Evolutionary conservation across 2,113 vertebrate genomes (phyloP).

Genomic region (Callionymus lyra): DNA sequence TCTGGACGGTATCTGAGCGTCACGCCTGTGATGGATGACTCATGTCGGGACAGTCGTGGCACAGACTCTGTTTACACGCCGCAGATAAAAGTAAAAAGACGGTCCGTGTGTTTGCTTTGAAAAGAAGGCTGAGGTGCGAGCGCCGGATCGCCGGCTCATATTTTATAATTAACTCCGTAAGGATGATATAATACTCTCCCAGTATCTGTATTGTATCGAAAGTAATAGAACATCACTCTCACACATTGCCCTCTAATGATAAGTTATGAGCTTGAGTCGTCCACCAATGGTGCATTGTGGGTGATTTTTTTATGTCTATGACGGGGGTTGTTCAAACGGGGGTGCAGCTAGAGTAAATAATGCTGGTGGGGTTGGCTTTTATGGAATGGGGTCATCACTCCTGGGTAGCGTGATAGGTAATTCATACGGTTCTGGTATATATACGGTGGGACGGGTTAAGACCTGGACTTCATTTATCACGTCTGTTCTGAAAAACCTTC

Average conservation of each 20-base stretch:
- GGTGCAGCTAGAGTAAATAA: slow-evolving; percentile 57
- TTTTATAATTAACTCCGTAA: slow-evolving; percentile 37
- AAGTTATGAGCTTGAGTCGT: slow-evolving; percentile 40
- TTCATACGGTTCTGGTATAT: slow-evolving; percentile 37
- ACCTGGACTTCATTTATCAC: slow-evolving; percentile 36
- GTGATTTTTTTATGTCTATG: slow-evolving; percentile 4
- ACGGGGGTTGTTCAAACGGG: slow-evolving; percentile 21
- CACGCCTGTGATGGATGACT: slow-evolving; percentile 55
- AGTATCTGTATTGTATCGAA: slow-evolving; percentile 33
- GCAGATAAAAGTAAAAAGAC: neutral
- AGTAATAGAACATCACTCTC: slow-evolving; percentile 47
- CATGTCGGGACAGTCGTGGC: slow-evolving; percentile 28
- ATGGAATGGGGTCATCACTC: slow-evolving; percentile 48
- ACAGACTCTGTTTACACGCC: slow-evolving; percentile 21
- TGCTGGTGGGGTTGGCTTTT: slow-evolving; percentile 35
- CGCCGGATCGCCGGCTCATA: slow-evolving; percentile 13
- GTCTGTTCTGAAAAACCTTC: slow-evolving; percentile 1
- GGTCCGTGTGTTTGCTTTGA: slow-evolving; percentile 1
- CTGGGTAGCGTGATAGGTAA: slow-evolving; percentile 41
- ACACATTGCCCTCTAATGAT: slow-evolving; percentile 31
- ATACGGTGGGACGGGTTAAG: slow-evolving; percentile 12
- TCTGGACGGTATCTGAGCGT: slow-evolving; percentile 55
- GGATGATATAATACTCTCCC: slow-evolving; percentile 44
- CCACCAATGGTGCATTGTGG: slow-evolving; percentile 24
- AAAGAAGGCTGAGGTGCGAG: slow-evolving; percentile 8